Percentiles rank a stretch among this genome's conserved stretches.
phyloP scores from a whole-genome alignment of 1,140 invertebrate species.

The Caerostris darwini region DNA sequence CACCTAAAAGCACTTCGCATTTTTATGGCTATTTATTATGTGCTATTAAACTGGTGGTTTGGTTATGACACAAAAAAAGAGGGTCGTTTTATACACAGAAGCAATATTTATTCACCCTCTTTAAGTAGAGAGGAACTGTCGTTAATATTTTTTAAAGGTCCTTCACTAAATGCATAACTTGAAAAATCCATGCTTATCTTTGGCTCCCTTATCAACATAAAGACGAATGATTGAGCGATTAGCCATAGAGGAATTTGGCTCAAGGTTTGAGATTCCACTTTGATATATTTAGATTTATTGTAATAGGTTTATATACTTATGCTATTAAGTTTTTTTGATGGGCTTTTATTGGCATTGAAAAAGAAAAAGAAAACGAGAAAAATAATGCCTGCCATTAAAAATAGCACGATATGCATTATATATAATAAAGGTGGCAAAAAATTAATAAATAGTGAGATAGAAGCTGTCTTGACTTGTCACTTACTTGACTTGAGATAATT shows the following conservation, averaged over 20 bases:
- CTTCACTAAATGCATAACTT: background rate
- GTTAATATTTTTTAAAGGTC: constrained; percentile 40
- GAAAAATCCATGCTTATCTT: constrained; percentile 21
- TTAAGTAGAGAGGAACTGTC: constrained; percentile 4
- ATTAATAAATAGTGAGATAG: no score
- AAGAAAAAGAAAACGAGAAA: no score
- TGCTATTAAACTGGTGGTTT: constrained; percentile 45
- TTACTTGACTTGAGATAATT: no score
- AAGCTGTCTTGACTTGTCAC: no score
- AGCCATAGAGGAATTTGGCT: background rate
- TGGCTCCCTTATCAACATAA: background rate
- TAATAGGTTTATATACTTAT: background rate
- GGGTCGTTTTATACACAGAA: constrained; percentile 6
- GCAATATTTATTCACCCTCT: constrained; percentile 32
- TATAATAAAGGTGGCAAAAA: no score
- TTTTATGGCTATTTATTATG: constrained; percentile 51
- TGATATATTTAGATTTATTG: background rate
- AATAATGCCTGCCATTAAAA: no score
- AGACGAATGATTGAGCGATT: background rate
- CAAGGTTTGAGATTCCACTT: constrained; percentile 15
- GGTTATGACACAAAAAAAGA: constrained; percentile 55
- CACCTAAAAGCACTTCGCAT: constrained; percentile 43
- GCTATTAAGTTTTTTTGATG: background rate
- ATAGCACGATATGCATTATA: no score
- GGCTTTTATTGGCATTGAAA: background rate